A percentile compares a stretch with the other conserved stretches of the same genome.
These are phyloP conservation scores for Trichogramma evanescens DNA, from an alignment of 2,888 invertebrate genomes.

Conservation along the genomic window DNA sequence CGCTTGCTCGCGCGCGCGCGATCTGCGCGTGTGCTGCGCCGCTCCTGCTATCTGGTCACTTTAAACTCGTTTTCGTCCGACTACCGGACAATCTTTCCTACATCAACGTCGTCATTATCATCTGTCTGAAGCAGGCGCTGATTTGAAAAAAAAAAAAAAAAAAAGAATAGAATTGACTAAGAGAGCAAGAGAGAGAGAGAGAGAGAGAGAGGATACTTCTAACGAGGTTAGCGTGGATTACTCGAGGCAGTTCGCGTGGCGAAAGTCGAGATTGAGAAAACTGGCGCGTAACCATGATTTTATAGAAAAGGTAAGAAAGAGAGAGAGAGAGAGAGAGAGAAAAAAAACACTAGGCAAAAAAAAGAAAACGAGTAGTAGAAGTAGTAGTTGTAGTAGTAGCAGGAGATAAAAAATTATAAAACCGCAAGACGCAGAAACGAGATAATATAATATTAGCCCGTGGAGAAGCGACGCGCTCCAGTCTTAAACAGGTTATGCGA, in stretches of 20 bases:
- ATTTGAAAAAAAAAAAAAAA: not conserved
- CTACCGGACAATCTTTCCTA: too few species aligned
- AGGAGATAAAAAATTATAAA: constrained; percentile 37
- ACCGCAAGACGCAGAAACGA: constrained; percentile 39
- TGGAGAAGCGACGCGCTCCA: constrained; percentile 22
- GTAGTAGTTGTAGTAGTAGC: not conserved
- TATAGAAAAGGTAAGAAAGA: not conserved
- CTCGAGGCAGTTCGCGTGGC: constrained; percentile 28
- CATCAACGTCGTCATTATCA: too few species aligned
- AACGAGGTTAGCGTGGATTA: constrained; percentile 44
- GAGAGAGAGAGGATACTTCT: constrained; percentile 21
- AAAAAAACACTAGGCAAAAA: not conserved
- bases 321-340: not conserved
- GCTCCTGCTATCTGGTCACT: too few species aligned
- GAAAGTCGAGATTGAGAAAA: constrained; percentile 45
- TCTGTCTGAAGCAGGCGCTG: not conserved
- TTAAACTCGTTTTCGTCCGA: too few species aligned
- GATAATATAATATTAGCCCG: constrained; percentile 44
- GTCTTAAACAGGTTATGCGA: constrained; percentile 35
- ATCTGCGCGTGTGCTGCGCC: too few species aligned
- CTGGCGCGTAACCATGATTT: constrained; percentile 15
- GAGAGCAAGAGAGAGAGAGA: not conserved
- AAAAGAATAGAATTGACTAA: not conserved
- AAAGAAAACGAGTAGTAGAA: not conserved
- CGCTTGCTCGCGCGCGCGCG: not conserved